phyloP scores from a whole-genome alignment of 2,113 vertebrate genomes.

The Pipa parva region DNA sequence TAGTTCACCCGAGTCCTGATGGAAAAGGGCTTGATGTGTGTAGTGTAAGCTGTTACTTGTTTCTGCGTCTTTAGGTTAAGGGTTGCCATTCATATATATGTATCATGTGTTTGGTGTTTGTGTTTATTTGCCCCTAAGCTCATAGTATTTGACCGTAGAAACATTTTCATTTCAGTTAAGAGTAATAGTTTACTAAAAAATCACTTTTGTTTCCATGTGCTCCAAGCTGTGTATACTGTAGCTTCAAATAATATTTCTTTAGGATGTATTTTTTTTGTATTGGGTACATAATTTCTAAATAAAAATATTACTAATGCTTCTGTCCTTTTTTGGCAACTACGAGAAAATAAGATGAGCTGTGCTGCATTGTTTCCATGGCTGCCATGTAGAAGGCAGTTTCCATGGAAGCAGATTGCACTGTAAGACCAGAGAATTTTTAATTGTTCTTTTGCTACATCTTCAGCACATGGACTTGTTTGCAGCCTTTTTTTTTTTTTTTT shows the following conservation, averaged over 20 bases:
- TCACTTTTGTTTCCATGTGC: too few species aligned
- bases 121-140: too few species aligned
- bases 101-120: too few species aligned
- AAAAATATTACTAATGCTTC: not conserved
- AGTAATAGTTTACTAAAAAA: too few species aligned
- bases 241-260: not conserved
- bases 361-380: slow-evolving; percentile 65
- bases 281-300: not conserved
- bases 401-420: slow-evolving; percentile 70
- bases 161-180: too few species aligned
- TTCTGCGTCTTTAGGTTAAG: not conserved
- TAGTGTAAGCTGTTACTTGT: not conserved
- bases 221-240: not conserved
- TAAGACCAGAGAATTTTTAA: slow-evolving; percentile 54
- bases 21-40: too few species aligned
- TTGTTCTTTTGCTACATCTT: slow-evolving; percentile 20
- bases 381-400: slow-evolving; percentile 74
- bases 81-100: too few species aligned
- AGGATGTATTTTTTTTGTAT: not conserved
- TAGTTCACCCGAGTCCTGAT: too few species aligned
- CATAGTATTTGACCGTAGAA: too few species aligned
- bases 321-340: slow-evolving; percentile 54
- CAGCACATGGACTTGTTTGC: not conserved
- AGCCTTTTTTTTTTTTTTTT: too few species aligned
- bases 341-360: slow-evolving; percentile 53